Conservation (phyloP, 1,140 invertebrate genomes). For the Antheraea mylitta region DNA sequence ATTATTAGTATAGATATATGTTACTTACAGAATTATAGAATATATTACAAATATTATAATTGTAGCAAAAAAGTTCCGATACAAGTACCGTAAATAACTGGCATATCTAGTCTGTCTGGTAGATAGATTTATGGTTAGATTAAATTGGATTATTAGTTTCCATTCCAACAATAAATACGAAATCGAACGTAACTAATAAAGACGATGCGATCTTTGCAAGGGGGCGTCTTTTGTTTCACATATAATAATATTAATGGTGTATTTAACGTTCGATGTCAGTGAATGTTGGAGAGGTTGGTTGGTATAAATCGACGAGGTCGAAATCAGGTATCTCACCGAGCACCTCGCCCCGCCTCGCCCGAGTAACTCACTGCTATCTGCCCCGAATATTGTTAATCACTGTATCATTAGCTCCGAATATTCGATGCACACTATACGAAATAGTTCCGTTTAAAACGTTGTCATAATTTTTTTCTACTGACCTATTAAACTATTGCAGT, state of each 20-base stretch:
- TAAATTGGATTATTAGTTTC: constrained; percentile 33
- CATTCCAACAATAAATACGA: constrained; percentile 31
- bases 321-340: constrained; percentile 57
- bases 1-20: no score
- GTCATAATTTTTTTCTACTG: neutral
- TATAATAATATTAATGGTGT: constrained; percentile 66
- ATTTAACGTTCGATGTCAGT: constrained; percentile 72
- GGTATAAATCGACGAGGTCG: constrained; percentile 66
- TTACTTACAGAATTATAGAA: no score
- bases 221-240: constrained; percentile 72
- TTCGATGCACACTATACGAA: constrained; percentile 30
- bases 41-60: no score
- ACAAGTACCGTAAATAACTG: no score
- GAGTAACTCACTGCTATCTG: constrained; percentile 72
- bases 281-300: constrained; percentile 57
- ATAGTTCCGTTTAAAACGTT: neutral
- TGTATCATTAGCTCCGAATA: constrained; percentile 63
- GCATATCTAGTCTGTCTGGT: no score
- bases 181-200: constrained; percentile 53
- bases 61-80: no score
- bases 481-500: neutral
- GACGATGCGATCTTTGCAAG: constrained; percentile 41
- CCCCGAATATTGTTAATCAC: constrained; percentile 77
- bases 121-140: no score
- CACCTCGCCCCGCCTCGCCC: constrained; percentile 49